Conservation (phyloP, 2,888 invertebrate species). For the Athalia circularis region DNA sequence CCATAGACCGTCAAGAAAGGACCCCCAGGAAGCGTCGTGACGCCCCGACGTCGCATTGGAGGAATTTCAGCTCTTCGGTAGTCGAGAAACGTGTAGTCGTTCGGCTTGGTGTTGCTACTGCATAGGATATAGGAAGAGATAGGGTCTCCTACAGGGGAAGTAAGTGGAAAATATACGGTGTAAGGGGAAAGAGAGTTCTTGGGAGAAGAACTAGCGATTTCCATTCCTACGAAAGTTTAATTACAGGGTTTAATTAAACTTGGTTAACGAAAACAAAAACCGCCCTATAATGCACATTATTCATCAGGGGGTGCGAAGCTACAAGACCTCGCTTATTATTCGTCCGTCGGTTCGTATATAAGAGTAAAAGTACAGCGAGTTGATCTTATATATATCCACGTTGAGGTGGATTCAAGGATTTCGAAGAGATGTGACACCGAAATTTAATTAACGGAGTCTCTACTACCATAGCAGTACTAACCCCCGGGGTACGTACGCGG, state of each 20-base stretch:
- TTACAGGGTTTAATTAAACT: conserved; percentile 55
- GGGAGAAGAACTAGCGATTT: conserved; percentile 50
- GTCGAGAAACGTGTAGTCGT: background rate
- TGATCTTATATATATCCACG: background rate
- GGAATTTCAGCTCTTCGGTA: conserved; percentile 2
- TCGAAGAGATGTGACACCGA: background rate
- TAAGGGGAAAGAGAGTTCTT: conserved; percentile 1
- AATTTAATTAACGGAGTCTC: background rate
- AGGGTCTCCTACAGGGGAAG: too few species aligned
- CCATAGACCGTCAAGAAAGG: conserved; percentile 1
- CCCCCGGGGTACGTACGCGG: background rate
- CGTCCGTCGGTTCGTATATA: background rate
- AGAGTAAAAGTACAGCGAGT: background rate
- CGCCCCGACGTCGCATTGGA: conserved; percentile 23
- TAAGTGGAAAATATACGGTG: background rate
- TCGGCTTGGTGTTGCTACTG: background rate
- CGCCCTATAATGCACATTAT: conserved; percentile 46
- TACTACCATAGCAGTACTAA: background rate
- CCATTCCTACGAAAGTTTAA: conserved; percentile 54
- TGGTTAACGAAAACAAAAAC: conserved; percentile 49
- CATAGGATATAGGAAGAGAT: too few species aligned
- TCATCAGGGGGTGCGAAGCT: conserved; percentile 31
- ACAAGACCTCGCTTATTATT: conserved; percentile 15
- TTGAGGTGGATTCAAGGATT: background rate
- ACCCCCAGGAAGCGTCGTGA: background rate